Base-by-base conservation (phyloP, 2,113 vertebrate genomes). In the Scopus umbretta region DNA sequence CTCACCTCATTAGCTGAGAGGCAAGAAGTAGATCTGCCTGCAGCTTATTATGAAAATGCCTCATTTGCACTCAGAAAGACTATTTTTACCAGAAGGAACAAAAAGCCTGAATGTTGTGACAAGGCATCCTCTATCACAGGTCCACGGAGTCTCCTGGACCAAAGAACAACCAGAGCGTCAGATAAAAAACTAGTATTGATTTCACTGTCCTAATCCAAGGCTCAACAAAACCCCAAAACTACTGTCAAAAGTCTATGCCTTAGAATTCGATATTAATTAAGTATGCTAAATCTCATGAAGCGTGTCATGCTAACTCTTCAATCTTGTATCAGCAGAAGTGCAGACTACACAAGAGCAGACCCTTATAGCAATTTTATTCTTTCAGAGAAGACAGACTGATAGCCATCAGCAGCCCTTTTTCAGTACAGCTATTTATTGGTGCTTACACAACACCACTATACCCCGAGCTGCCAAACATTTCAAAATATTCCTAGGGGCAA, bases 361-460 rank as follows among this genome's bases (percentile, higher is more conserved):
- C 38, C 32, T 58, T 22, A 23, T 0, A 78, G 13, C 9, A 14
- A 5, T 34, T 40, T 30, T 16, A 26, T 9, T 62, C 71, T 70
- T 61, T 30, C 36, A 18, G 52, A 45, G 80, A 52, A 66, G 40
- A 34, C 19, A 17, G 80, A 38, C 2, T 18, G 62, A 25, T 1
- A 19, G 29, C 62, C 58, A 32, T 7, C 74, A 49, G 58, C 50
- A 29, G 68, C n/a, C 29, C 55, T 45, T 63, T 14, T 30, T 15
- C 65, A 26, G 26, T 5, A 52, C 30, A 27, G 56, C 40, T 52
- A 29, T 29, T 52, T 49, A 21, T 20, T 5, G 4, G 29, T 14
- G 30, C 38, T 34, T 11, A 34, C 16, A 55, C 18, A 20, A 6
- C 0, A 3, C 19, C 65, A 52, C 11, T 2, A 8, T 0, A 38